Evolutionary conservation across 2,888 invertebrate species (phyloP).

Genomic region (Sarcophaga carnaria): DNA sequence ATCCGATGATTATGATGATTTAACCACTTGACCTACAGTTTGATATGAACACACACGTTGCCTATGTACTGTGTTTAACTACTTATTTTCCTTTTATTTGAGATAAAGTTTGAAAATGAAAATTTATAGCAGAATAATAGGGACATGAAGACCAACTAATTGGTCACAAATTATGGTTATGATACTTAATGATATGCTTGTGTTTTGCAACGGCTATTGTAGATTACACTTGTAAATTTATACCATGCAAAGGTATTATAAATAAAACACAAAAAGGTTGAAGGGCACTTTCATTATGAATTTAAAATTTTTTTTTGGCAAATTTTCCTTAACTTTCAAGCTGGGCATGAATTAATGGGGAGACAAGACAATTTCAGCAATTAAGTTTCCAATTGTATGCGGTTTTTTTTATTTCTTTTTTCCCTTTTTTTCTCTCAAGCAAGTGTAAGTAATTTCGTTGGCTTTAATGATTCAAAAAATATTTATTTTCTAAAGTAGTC

Average conservation of each 20-base stretch:
- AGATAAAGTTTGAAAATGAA: neutral
- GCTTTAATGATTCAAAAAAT: neutral
- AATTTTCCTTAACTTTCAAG: no score
- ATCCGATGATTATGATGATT: conserved; percentile 38
- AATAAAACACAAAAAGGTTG: no score
- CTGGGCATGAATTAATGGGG: no score
- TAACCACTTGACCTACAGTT: conserved; percentile 48
- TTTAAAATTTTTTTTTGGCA: no score
- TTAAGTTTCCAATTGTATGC: neutral
- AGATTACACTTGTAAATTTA: no score
- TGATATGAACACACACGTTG: conserved; percentile 62
- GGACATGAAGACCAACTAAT: conserved; percentile 52
- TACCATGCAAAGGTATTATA: no score
- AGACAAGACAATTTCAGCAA: neutral
- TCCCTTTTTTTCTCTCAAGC: neutral
- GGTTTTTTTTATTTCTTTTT: neutral
- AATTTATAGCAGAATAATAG: conserved; percentile 26
- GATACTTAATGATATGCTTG: conserved; percentile 39
- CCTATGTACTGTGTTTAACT: conserved; percentile 26
- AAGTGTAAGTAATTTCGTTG: neutral
- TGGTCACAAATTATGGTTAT: conserved; percentile 61
- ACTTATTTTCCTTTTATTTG: conserved; percentile 27
- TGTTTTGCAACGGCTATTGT: no score
- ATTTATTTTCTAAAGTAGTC: conserved; percentile 33
- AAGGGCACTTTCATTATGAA: no score